Conservation (phyloP, 2,888 invertebrate species). For the Phorcus lineatus region DNA sequence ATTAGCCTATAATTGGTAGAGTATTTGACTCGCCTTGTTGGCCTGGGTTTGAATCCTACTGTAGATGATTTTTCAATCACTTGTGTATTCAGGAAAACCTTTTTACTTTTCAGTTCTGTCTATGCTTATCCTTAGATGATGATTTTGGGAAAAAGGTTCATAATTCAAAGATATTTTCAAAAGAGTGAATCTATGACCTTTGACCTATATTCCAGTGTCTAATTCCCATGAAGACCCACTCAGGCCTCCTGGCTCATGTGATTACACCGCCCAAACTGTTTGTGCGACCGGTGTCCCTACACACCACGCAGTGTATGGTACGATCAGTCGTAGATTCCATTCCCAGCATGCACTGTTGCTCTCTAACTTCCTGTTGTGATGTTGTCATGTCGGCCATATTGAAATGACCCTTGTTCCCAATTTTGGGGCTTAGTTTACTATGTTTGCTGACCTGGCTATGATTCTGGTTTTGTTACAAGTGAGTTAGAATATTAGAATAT, state of each 20-base stretch:
- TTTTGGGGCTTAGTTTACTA: not conserved
- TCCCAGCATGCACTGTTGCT: not conserved
- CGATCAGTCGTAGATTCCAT: slow-evolving; percentile 6
- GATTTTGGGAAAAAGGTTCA: too few species aligned
- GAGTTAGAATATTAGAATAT: too few species aligned
- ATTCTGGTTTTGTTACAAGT: too few species aligned
- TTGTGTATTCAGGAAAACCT: too few species aligned
- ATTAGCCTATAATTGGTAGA: too few species aligned
- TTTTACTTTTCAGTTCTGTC: too few species aligned
- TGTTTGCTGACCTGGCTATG: not conserved
- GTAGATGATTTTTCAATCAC: too few species aligned
- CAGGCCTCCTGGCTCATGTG: slow-evolving; percentile 57
- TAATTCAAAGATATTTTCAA: too few species aligned
- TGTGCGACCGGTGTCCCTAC: slow-evolving; percentile 55
- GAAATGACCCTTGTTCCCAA: not conserved
- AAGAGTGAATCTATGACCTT: not conserved
- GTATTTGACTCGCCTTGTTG: too few species aligned
- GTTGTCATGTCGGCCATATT: not conserved
- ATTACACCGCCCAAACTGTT: slow-evolving; percentile 61
- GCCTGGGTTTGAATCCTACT: too few species aligned
- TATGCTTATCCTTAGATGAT: too few species aligned
- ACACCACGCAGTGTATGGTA: slow-evolving; percentile 59
- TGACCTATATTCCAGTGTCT: slow-evolving; percentile 50
- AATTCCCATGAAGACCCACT: slow-evolving; percentile 58
- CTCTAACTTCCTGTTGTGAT: not conserved